A percentile compares a stretch with the other conserved stretches of the same genome.
These are phyloP conservation scores for Cyclophora albipunctata DNA, from an alignment of 2,888 invertebrate species.

Conservation along the genomic window DNA sequence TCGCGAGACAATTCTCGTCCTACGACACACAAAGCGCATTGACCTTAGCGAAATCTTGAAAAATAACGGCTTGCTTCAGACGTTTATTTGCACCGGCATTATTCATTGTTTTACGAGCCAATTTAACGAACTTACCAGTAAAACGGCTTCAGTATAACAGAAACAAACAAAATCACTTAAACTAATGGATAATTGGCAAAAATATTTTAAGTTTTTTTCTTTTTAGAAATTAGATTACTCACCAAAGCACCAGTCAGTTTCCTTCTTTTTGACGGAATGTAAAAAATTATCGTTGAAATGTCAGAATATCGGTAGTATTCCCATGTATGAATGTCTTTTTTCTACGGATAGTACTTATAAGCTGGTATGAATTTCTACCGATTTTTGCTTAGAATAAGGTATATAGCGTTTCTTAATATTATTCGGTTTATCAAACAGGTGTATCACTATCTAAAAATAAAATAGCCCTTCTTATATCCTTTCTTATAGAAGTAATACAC, in stretches of 20 bases:
- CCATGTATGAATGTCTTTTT: not conserved
- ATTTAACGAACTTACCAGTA: slow-evolving; percentile 22
- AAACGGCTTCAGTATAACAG: slow-evolving; percentile 1
- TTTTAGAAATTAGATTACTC: slow-evolving; percentile 42
- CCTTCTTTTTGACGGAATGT: slow-evolving; percentile 53
- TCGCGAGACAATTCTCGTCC: slow-evolving; percentile 32
- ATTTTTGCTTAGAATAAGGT: no score
- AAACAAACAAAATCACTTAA: no score
- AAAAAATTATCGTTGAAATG: slow-evolving; percentile 17
- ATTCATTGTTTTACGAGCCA: slow-evolving; percentile 5
- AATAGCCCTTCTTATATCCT: no score
- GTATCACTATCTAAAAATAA: no score
- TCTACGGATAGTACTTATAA: not conserved
- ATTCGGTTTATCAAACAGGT: no score
- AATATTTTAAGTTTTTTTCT: slow-evolving; percentile 19
- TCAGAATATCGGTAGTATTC: no score
- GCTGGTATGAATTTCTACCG: no score
- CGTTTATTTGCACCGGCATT: slow-evolving; percentile 15
- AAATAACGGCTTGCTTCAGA: slow-evolving; percentile 58
- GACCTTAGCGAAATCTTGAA: slow-evolving; percentile 64
- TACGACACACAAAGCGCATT: slow-evolving; percentile 50
- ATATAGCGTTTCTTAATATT: no score
- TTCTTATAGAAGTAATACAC: no score
- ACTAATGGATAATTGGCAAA: no score
- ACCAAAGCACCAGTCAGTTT: slow-evolving; percentile 41